Evolutionary conservation across 1,140 invertebrate species (phyloP), one percentile per base, ranked within the genome.

Genomic region (Pseudomyrmex sp.): DNA sequence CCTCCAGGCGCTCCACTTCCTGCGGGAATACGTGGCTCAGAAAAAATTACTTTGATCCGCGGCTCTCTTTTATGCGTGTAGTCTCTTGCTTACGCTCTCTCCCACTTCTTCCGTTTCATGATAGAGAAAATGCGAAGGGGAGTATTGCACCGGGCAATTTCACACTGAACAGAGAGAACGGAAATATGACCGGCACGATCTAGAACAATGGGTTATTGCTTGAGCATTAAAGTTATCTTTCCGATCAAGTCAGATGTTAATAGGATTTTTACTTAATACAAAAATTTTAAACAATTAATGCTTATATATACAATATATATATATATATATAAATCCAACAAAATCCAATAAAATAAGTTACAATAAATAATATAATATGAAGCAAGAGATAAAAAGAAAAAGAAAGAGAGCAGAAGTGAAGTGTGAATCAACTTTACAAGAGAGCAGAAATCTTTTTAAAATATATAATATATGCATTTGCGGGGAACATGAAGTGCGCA

Each of bases 1-100:
- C 18, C 18, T 52, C 23, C 46, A 72, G 59, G 23, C 69, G 58
- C 59, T n/a, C 48, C 50, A 10, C 50, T 58, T 15, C 82, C 56
- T 26, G 18, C 75, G 63, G 74, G 82, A 79, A 83, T 79, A 79
- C 48, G 54, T 12, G 50, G 61, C 54, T 83, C 79, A 79, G 74
- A 68, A 73, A 61, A 88, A 88, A 88, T 88, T 88, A 88, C 86
- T 88, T 88, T 88, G 76, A 88, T 88, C 83, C 82, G 58, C 26
- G 26, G 10, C 18, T 23, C 52, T 15, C 72, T 85, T 88, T 88
- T 82, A 73, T 85, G 54, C 56, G 61, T 13, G 44, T 50, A 68
- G 23, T 68, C 54, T 77, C 59, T 85, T 23, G 65, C 63, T 88
- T 74, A 80, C 23, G 48, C 46, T 70, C 12, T 26, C 63, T 46